These are phyloP conservation scores for Brachionus plicatilis DNA, from an alignment of 1,140 invertebrate genomes.

Conservation along the genomic window DNA sequence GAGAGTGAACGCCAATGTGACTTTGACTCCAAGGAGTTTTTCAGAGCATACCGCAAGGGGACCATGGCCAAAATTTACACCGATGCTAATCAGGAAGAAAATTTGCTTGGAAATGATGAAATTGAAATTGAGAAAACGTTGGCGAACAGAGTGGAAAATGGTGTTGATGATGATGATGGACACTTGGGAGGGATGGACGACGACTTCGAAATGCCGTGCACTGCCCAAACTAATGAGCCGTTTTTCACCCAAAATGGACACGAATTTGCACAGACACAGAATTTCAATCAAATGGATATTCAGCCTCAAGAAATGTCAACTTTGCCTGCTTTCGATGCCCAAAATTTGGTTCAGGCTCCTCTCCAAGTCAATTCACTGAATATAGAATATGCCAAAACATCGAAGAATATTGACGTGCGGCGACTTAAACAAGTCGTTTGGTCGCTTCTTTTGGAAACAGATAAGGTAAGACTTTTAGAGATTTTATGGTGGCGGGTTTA, in stretches of 20 bases:
- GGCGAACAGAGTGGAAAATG: background rate
- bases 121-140: background rate
- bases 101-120: conserved; percentile 21
- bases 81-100: background rate
- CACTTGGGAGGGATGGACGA: conserved; percentile 20
- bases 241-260: conserved; percentile 29
- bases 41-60: background rate
- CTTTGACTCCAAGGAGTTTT: background rate
- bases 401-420: conserved; percentile 29
- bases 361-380: conserved; percentile 27
- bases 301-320: background rate
- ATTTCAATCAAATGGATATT: background rate
- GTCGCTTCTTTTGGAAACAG: background rate
- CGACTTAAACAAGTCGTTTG: conserved; percentile 31
- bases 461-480: background rate
- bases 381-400: conserved; percentile 38
- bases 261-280: conserved; percentile 16
- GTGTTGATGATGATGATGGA: background rate
- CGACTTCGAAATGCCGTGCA: conserved; percentile 33
- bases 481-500: background rate
- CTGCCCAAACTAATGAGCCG: conserved; percentile 31
- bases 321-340: background rate
- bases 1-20: conserved; percentile 28
- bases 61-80: conserved; percentile 27
- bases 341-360: conserved; percentile 11